Evolutionary conservation across 2,113 vertebrate genomes (phyloP).

Genomic region (Scatophagus argus): DNA sequence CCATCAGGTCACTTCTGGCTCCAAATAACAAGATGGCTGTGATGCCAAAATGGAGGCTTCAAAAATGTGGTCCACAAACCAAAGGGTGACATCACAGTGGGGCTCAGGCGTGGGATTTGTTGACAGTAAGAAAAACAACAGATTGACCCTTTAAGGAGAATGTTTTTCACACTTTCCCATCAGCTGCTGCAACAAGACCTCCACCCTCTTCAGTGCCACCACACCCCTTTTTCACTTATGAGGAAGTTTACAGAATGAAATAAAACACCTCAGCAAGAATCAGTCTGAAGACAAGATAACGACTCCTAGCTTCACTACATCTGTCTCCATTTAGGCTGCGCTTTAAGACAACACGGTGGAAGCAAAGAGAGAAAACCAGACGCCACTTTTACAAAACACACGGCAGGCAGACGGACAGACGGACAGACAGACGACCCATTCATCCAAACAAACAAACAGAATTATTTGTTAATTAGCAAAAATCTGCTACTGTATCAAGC

Average conservation of each 20-base stretch:
- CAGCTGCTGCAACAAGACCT: neutral
- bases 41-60: too few relatives aligned
- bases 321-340: neutral
- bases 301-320: neutral
- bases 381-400: neutral
- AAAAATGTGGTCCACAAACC: too few relatives aligned
- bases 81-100: too few relatives aligned
- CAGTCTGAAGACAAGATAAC: too few relatives aligned
- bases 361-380: neutral
- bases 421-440: neutral
- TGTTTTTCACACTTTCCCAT: neutral
- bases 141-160: neutral
- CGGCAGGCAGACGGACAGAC: neutral
- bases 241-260: neutral
- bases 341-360: slow-evolving; percentile 12
- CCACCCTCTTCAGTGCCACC: neutral
- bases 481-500: neutral
- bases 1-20: too few relatives aligned
- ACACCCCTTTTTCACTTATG: too few relatives aligned
- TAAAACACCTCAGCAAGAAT: neutral
- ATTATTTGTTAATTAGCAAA: neutral
- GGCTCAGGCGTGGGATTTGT: neutral
- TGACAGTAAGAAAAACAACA: neutral
- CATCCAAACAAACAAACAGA: neutral
- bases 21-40: too few relatives aligned